These are phyloP conservation scores for Rhopalosiphum padi DNA, from an alignment of 1,140 invertebrate species.

Conservation along the genomic window DNA sequence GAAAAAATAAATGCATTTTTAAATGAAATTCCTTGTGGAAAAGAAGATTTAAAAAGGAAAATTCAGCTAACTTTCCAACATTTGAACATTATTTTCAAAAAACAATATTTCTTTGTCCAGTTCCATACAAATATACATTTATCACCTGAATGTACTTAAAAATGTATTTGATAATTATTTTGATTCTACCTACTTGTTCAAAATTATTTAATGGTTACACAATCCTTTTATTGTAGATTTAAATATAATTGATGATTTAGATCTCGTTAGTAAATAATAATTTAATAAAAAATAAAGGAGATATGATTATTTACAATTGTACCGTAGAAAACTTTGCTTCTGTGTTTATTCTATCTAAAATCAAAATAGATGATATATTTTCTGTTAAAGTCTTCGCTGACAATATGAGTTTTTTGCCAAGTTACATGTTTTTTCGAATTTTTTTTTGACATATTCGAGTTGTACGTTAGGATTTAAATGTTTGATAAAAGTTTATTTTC, in stretches of 20 bases:
- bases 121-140: no score
- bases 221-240: constrained; percentile 23
- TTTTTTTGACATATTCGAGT: no score
- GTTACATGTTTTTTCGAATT: no score
- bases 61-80: constrained; percentile 6
- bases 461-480: no score
- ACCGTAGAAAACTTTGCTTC: not conserved
- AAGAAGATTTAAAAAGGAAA: not conserved
- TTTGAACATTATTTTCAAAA: not conserved
- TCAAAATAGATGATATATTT: no score
- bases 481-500: no score
- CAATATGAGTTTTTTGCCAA: no score
- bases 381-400: no score
- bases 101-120: not conserved
- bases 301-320: not conserved
- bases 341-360: no score
- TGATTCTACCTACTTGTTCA: not conserved
- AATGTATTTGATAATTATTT: constrained; percentile 4
- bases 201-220: not conserved
- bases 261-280: not conserved
- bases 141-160: not conserved
- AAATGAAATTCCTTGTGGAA: not conserved
- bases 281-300: not conserved
- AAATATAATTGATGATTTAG: not conserved
- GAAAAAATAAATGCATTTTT: constrained; percentile 4